Evolutionary conservation across 2,797 vertebrate genomes (phyloP).

Genomic region (Florisuga fusca): DNA sequence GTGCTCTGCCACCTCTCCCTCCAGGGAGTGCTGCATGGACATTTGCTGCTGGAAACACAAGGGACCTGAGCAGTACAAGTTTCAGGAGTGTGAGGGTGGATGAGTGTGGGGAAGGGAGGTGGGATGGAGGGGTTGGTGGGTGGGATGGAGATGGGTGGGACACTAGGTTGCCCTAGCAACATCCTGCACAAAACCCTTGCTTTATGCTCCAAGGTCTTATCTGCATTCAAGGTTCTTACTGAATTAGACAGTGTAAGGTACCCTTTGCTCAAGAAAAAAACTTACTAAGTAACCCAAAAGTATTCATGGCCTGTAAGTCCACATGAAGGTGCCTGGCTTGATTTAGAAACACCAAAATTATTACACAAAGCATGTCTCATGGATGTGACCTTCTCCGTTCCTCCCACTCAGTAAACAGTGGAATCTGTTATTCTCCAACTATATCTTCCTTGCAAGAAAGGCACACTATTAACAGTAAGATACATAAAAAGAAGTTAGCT

Average conservation of each 20-base stretch:
- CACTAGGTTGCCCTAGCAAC: background rate
- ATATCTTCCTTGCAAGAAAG: background rate
- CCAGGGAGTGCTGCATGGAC: background rate
- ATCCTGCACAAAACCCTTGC: background rate
- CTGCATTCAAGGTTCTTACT: background rate
- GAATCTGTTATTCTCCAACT: background rate
- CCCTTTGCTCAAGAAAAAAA: background rate
- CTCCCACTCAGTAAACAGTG: background rate
- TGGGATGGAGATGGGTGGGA: background rate
- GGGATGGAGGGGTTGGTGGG: background rate
- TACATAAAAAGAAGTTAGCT: background rate
- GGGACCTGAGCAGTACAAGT: background rate
- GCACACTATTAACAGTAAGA: background rate
- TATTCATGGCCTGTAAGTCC: background rate
- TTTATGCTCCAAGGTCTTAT: background rate
- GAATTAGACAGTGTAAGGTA: background rate
- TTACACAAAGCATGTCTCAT: background rate
- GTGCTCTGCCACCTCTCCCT: background rate
- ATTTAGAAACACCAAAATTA: constrained; percentile 19
- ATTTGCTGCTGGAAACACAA: background rate
- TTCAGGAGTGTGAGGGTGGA: background rate
- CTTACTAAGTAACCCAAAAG: background rate
- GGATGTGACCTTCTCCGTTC: background rate
- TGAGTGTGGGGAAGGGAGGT: background rate
- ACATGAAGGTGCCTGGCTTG: background rate